Percentiles rank a stretch among this genome's conserved stretches.
phyloP scores from a whole-genome alignment of 2,888 invertebrate genomes.

The Diaperis boleti region DNA sequence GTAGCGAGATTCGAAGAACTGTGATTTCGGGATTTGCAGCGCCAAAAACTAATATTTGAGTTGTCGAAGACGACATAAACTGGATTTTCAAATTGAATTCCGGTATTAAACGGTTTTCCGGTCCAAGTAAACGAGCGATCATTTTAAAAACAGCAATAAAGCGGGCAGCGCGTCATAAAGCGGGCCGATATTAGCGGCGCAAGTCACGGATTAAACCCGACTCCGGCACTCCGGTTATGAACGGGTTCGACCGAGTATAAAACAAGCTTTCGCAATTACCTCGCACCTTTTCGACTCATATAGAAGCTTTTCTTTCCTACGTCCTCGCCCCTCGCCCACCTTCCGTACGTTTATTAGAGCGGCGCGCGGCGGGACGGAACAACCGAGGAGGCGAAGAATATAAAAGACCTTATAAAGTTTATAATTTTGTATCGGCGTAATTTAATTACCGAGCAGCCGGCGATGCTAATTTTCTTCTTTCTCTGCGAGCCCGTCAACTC shows the following conservation, averaged over 20 bases:
- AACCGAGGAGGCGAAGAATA: constrained; percentile 37
- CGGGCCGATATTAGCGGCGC: constrained; percentile 45
- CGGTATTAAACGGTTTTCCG: constrained; percentile 39
- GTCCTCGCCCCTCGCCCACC: neutral
- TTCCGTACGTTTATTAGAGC: constrained; percentile 29
- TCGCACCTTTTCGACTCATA: constrained; percentile 48
- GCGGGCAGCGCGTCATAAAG: constrained; percentile 42
- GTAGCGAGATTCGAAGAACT: too few species aligned
- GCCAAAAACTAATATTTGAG: too few species aligned
- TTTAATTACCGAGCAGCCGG: constrained; percentile 42
- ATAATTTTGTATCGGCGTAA: constrained; percentile 45
- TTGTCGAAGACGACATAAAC: constrained; percentile 38
- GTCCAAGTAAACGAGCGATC: constrained; percentile 38
- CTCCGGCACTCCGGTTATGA: constrained; percentile 37
- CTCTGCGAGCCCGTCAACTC: constrained; percentile 39
- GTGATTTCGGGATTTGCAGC: too few species aligned
- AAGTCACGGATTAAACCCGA: constrained; percentile 46
- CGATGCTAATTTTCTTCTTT: constrained; percentile 43
- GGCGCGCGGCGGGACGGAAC: constrained; percentile 26
- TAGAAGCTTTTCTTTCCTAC: constrained; percentile 39
- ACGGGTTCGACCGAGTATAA: constrained; percentile 45
- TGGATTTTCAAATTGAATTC: constrained; percentile 42
- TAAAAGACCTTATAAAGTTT: constrained; percentile 45
- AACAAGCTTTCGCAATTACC: constrained; percentile 52
- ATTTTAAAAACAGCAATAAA: constrained; percentile 46